Evolutionary conservation across 2,888 invertebrate species (phyloP), one percentile per base, ranked within the genome.

Genomic region (Xanthorhoe designata): DNA sequence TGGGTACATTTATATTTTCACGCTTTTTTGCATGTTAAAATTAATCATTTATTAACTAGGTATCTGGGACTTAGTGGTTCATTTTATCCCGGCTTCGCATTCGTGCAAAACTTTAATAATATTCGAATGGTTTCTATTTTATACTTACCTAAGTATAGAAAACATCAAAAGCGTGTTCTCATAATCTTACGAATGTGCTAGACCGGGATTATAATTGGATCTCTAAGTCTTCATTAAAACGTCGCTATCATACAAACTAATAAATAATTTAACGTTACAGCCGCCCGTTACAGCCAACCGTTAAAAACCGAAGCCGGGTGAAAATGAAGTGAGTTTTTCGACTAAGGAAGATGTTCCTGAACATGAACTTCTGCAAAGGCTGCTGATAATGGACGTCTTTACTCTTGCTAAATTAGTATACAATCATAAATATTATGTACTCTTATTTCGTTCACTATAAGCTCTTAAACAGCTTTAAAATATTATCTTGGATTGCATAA

Each of bases 181-280:
- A 0, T 32, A 32, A 32, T 32, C 32, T 5, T 7, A 32, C 32
- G 13, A 42, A 42, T 42, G 38, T 42, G 2, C 38, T 2, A 13
- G 38, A 5, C 38, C 13, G 13, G 13, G 13, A 5, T 42, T 13
- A 42, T 0, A 4, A 42, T 13, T 42, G 38, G 38, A 42, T 42
- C 38, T 63, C 66, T 70, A 62, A 64, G 32, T 61, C 42, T 9
- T 13, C 9, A 32, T 5, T n/a, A 8, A 29, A 45, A 8, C 6
- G 7, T 24, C 10, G 3, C 2, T 5, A 32, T 32, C 35, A 56
- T 19, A 10, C 49, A 42, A 50, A 57, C 9, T 65, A 60, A 66
- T 65, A 15, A 60, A 51, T 45, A 19, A 50, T 53, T 67, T 67
- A 65, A 68, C 66, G 54, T 86, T 86, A 76, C 87, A 87, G 87